phyloP scores from a whole-genome alignment of 2,797 vertebrate genomes.

The Tadarida brasiliensis region DNA sequence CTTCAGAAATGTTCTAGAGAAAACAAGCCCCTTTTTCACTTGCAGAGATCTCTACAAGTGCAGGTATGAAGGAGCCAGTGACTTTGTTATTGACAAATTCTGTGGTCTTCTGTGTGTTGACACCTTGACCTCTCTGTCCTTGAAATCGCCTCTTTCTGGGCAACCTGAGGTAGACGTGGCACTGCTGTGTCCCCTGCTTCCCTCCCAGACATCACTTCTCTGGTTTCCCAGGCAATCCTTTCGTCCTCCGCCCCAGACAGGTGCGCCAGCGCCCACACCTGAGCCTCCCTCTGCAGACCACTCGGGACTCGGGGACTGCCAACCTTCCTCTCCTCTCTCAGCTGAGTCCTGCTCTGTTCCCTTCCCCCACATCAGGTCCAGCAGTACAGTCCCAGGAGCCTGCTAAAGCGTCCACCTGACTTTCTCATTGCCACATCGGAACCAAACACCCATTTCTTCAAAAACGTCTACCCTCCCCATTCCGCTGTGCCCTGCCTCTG shows the following conservation, averaged over 20 bases:
- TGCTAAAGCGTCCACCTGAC: neutral
- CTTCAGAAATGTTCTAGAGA: neutral
- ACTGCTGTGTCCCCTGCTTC: neutral
- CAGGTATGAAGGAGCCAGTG: neutral
- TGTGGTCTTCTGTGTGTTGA: neutral
- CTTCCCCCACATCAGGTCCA: neutral
- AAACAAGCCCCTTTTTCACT: neutral
- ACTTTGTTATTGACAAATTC: neutral
- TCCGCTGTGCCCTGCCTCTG: too few relatives aligned
- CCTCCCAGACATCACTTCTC: neutral
- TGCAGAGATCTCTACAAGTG: neutral
- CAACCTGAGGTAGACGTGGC: neutral
- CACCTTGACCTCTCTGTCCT: neutral
- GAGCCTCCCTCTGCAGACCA: neutral
- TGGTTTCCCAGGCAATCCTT: neutral
- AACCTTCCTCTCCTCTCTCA: neutral
- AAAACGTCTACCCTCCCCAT: too few relatives aligned
- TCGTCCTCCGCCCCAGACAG: too few relatives aligned
- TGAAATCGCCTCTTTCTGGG: neutral
- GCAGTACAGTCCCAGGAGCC: neutral
- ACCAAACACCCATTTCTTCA: neutral
- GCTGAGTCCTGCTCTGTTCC: neutral
- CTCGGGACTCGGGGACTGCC: neutral
- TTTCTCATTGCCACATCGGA: neutral
- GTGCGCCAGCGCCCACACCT: neutral